phyloP scores from a whole-genome alignment of 2,888 invertebrate species.

The Polymixis lichenea region DNA sequence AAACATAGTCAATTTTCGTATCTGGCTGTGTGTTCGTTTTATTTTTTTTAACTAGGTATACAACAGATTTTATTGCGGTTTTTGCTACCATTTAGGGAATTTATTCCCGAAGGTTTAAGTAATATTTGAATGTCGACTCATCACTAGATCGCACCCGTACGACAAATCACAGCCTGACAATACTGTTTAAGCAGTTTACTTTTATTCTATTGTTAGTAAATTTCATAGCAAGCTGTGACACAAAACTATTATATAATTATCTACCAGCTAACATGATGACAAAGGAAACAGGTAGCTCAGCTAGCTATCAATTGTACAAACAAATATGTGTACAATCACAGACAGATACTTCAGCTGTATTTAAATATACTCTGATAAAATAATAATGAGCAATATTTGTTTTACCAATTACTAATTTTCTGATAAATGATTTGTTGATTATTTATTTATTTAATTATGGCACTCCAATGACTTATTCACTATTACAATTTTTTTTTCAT shows the following conservation, averaged over 20 bases:
- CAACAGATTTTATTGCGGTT: not conserved
- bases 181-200: not conserved
- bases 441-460: too few species aligned
- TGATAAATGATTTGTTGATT: not conserved
- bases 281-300: not conserved
- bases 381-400: slow-evolving; percentile 3
- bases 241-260: slow-evolving; percentile 2
- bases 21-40: too few species aligned
- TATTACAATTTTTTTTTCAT: too few species aligned
- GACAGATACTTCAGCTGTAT: slow-evolving; percentile 2
- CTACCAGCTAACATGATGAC: slow-evolving; percentile 1
- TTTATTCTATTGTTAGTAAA: slow-evolving; percentile 4
- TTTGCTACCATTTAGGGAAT: not conserved
- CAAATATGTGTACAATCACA: slow-evolving; percentile 14
- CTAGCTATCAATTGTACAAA: slow-evolving; percentile 22
- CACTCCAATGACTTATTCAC: too few species aligned
- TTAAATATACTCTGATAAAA: slow-evolving; percentile 4
- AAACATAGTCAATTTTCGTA: too few species aligned
- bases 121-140: not conserved
- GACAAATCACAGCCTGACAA: too few species aligned
- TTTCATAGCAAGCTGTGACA: not conserved
- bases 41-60: too few species aligned
- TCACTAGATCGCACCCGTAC: not conserved
- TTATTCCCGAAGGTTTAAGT: not conserved
- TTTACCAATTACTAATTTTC: not conserved